phyloP scores from a whole-genome alignment of 2,113 vertebrate genomes.

The Odontophorus gujanensis region DNA sequence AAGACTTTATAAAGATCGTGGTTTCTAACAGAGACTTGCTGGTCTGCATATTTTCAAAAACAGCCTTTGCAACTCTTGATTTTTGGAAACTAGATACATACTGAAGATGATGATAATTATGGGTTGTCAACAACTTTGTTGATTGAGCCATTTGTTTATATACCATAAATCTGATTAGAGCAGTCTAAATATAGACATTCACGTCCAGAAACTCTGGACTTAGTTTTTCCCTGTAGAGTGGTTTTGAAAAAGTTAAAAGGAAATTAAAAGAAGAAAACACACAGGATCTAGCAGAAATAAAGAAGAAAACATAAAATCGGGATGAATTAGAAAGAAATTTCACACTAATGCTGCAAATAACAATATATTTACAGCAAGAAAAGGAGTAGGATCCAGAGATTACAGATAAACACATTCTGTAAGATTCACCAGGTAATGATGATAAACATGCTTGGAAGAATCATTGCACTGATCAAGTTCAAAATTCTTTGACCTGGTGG shows the following conservation, averaged over 20 bases:
- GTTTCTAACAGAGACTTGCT: slow-evolving; percentile 3
- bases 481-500: not conserved
- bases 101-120: slow-evolving; percentile 48
- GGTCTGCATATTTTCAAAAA: slow-evolving; percentile 31
- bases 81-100: slow-evolving; percentile 28
- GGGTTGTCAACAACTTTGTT: slow-evolving; percentile 34
- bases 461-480: not conserved
- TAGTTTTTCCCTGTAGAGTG: not conserved
- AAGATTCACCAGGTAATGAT: not conserved
- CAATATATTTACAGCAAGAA: not conserved
- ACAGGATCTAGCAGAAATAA: not conserved
- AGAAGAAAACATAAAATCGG: not conserved
- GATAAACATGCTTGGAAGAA: not conserved
- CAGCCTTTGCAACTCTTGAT: slow-evolving; percentile 5
- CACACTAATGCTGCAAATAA: not conserved
- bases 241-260: not conserved
- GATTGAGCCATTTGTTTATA: slow-evolving; percentile 48
- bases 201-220: slow-evolving; percentile 4
- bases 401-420: not conserved
- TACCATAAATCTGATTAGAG: slow-evolving; percentile 41
- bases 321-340: not conserved
- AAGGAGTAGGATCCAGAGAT: not conserved
- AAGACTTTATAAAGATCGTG: not conserved
- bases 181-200: slow-evolving; percentile 11
- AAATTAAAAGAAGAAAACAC: rapidly evolving